These are phyloP conservation scores for Hemibates koningsi DNA, from an alignment of 2,113 vertebrate species.

Conservation along the genomic window DNA sequence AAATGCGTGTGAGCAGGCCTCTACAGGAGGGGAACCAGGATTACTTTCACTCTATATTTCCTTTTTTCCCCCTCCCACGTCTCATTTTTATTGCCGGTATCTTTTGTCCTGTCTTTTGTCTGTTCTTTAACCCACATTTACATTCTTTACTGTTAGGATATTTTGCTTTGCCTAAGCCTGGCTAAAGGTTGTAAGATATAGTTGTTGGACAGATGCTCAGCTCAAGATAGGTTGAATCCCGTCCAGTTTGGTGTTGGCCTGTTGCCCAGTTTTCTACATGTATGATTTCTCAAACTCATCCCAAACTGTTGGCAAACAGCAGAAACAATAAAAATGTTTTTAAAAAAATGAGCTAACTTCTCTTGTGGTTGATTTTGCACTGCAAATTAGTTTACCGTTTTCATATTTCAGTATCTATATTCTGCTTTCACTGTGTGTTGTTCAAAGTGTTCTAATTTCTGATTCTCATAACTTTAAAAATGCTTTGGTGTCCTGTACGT, in stretches of 20 bases:
- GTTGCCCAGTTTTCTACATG: not conserved
- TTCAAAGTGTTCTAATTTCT: not conserved
- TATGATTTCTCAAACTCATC: not conserved
- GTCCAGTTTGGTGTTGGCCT: not conserved
- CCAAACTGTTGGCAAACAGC: not conserved
- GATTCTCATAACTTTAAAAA: not conserved
- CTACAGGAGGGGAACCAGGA: conserved; percentile 13
- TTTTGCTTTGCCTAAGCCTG: not conserved
- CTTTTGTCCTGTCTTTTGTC: not conserved
- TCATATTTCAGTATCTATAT: not conserved
- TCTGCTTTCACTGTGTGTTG: not conserved
- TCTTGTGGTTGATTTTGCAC: not conserved
- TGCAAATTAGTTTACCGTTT: not conserved
- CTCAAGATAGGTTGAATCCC: not conserved
- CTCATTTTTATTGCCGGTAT: not conserved
- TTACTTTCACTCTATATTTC: conserved; percentile 37
- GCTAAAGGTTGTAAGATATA: not conserved
- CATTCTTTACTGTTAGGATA: not conserved
- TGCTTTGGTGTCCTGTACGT: not conserved
- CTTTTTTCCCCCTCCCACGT: not conserved
- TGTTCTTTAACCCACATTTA: not conserved
- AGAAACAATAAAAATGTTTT: not conserved
- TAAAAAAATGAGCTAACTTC: not conserved
- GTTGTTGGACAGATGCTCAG: not conserved
- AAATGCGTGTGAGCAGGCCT: conserved; percentile 47